These are phyloP conservation scores for Peromyscus maniculatus DNA, from an alignment of 2,113 vertebrate genomes.

Conservation along the genomic window DNA sequence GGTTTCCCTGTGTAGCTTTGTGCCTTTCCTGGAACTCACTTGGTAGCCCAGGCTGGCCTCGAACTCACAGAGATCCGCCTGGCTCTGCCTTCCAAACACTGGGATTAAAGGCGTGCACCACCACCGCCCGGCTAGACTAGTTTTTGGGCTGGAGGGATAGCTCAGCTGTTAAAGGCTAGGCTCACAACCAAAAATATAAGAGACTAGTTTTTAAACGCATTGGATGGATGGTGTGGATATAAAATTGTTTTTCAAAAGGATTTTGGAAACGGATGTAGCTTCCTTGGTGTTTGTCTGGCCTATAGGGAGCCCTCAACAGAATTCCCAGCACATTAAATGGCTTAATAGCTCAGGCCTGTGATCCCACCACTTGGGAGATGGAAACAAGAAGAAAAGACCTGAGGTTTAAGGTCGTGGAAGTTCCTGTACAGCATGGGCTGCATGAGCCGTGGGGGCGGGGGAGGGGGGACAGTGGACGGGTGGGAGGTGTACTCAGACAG, in stretches of 20 bases:
- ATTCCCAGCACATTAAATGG: not conserved
- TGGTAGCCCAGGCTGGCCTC: too few relatives aligned
- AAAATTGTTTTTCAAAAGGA: conserved; percentile 37
- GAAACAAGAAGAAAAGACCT: not conserved
- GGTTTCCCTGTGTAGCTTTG: too few relatives aligned
- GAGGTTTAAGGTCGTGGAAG: too few relatives aligned
- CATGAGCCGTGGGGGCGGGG: not conserved
- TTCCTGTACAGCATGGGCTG: not conserved
- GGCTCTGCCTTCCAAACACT: too few relatives aligned
- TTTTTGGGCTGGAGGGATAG: too few relatives aligned
- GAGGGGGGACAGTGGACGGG: too few relatives aligned
- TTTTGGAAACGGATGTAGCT: not conserved
- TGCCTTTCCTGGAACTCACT: too few relatives aligned
- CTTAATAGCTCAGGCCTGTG: not conserved
- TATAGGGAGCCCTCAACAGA: not conserved
- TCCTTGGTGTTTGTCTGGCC: not conserved
- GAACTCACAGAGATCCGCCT: too few relatives aligned
- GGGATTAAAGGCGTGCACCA: too few relatives aligned
- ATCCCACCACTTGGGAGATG: not conserved
- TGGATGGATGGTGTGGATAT: not conserved
- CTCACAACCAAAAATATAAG: too few relatives aligned
- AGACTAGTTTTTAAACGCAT: not conserved
- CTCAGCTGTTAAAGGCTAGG: too few relatives aligned
- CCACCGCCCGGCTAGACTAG: too few relatives aligned
- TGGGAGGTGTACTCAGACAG: not conserved